phyloP scores from a whole-genome alignment of 2,113 vertebrate species.

The Trichechus manatus region DNA sequence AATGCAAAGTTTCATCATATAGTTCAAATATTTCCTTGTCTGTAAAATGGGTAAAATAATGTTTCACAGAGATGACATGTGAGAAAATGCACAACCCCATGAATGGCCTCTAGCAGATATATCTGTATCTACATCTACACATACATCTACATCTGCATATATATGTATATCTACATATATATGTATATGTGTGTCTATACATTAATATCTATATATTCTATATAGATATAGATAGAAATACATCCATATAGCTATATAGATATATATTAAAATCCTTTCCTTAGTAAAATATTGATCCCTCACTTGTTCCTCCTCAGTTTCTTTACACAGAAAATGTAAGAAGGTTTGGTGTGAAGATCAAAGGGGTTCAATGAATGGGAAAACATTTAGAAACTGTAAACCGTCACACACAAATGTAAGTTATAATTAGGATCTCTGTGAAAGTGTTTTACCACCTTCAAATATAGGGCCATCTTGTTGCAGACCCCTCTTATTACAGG shows the following conservation, averaged over 20 bases:
- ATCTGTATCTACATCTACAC: not conserved
- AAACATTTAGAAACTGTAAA: slow-evolving; percentile 35
- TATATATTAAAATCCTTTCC: not conserved
- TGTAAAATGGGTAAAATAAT: slow-evolving; percentile 47
- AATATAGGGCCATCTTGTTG: not conserved
- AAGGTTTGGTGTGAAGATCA: slow-evolving; percentile 30
- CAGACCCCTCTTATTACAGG: not conserved
- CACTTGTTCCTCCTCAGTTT: not conserved
- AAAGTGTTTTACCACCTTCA: slow-evolving; percentile 28
- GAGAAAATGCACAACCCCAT: slow-evolving; percentile 10
- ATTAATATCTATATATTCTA: too few relatives aligned
- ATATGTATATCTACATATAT: not conserved
- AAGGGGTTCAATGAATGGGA: not conserved
- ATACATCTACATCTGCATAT: not conserved
- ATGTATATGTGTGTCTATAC: not conserved
- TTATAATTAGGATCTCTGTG: slow-evolving; percentile 17
- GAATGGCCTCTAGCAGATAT: not conserved
- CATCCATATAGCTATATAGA: not conserved
- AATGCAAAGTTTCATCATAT: not conserved
- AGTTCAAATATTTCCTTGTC: slow-evolving; percentile 34
- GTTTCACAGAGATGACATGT: slow-evolving; percentile 2
- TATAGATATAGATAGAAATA: not conserved
- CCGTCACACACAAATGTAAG: not conserved
- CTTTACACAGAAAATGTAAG: slow-evolving; percentile 56
- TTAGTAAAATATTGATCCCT: slow-evolving; percentile 41